These are phyloP conservation scores for Megaceryle alcyon DNA, from an alignment of 2,797 vertebrate species.

Conservation along the genomic window DNA sequence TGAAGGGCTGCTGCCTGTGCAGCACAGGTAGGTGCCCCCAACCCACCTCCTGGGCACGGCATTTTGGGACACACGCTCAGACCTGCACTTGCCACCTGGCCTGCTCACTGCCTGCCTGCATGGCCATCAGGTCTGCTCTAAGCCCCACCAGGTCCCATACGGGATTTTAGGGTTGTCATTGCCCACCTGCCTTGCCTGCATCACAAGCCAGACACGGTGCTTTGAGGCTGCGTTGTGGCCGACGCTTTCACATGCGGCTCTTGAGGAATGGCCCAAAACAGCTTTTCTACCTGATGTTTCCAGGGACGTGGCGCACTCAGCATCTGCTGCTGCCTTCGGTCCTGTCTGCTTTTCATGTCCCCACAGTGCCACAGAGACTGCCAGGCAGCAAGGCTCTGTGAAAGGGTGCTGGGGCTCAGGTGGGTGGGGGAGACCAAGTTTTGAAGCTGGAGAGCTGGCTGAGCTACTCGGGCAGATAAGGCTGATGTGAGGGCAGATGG, in stretches of 20 bases:
- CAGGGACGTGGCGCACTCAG: fast-evolving
- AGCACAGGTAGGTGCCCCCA: not conserved
- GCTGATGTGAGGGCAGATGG: fast-evolving
- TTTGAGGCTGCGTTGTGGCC: fast-evolving
- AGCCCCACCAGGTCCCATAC: not conserved
- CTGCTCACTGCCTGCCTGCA: fast-evolving
- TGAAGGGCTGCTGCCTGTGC: not conserved
- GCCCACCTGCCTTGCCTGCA: not conserved
- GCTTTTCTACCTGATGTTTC: not conserved
- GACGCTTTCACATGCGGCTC: not conserved
- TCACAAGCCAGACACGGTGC: not conserved
- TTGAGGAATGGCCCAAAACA: fast-evolving
- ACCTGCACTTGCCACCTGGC: not conserved
- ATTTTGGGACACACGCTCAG: not conserved
- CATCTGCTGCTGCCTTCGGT: not conserved
- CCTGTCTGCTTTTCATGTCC: not conserved
- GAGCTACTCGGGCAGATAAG: not conserved
- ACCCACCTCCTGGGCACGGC: not conserved
- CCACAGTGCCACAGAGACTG: fast-evolving
- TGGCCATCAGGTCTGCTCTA: fast-evolving
- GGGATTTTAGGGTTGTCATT: not conserved
- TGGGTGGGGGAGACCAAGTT: fast-evolving
- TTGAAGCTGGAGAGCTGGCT: not conserved
- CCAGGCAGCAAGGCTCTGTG: fast-evolving
- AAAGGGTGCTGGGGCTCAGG: not conserved